Base-by-base conservation (phyloP, 2,113 vertebrate genomes). In the Notiomystis cincta region DNA sequence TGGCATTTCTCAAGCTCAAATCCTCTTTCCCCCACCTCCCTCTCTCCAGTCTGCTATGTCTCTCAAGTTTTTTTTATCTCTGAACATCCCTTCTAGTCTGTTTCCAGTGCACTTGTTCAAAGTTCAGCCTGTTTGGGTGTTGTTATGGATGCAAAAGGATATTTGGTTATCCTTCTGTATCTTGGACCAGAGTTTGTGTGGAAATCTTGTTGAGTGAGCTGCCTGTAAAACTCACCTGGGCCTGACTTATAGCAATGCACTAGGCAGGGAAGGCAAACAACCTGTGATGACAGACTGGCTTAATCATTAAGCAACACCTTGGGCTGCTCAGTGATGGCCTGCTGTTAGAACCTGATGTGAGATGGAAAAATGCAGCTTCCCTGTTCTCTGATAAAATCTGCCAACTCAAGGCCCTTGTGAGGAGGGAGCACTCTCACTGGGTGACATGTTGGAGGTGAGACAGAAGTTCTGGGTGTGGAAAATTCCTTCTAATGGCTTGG, bases 281-380 rank as follows among this genome's bases (percentile, higher is more conserved):
- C 44, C 17, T 82, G 69, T 60, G 65, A 6, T 57, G 65, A 48
- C 72, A 66, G 69, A 20, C 73, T 89, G 83, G 78, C 77, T 95
- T 95, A 87, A 94, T 96, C 58, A 84, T 80, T 95, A 81, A 94
- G 71, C 57, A 70, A 19, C 48, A 62, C 56, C 70, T 80, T 30
- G 33, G 40, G 79, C 82, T 94, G 53, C 40, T 90, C 31, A 20
- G 2, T 13, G 44, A 23, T 62, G 77, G 37, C 35, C n/a, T 92
- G 54, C 71, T 94, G 62, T 56, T 88, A 40, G 40, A 77, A 66
- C 47, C 6, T 56, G 37, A 13, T 67, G 21, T n/a, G 67, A 57
- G 70, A 21, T 62, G 53, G 50, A 76, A 76, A 77, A 89, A 62
- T 24, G 61, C 61, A 54, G 40, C 94, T 61, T 78, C 42, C 15